A percentile compares a stretch with the other conserved stretches of the same genome.
Evolutionary conservation across 2,888 invertebrate genomes (phyloP).

Genomic region (Gastracanthus pulcherrimus): DNA sequence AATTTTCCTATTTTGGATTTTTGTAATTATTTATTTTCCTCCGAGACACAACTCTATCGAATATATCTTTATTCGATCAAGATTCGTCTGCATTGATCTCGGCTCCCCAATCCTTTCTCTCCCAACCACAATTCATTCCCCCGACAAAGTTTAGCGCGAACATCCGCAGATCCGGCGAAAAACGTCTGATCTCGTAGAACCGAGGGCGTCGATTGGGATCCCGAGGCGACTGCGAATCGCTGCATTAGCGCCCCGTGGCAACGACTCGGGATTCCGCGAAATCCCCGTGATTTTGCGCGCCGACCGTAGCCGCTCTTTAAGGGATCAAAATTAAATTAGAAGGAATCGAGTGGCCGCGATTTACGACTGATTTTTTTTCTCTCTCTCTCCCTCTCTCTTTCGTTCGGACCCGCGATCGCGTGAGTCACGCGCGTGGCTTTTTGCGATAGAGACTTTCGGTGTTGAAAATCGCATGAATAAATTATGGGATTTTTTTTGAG

Average conservation of each 20-base stretch:
- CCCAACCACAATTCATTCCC: no score
- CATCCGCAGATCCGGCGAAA: background rate
- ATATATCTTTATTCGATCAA: no score
- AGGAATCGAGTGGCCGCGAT: slow-evolving; percentile 41
- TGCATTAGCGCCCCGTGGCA: slow-evolving; percentile 49
- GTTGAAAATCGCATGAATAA: no score
- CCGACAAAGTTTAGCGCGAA: no score
- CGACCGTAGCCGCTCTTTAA: slow-evolving; percentile 3
- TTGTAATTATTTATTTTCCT: no score
- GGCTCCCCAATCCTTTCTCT: no score
- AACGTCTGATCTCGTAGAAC: no score
- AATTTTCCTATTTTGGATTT: no score
- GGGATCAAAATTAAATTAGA: slow-evolving; percentile 57
- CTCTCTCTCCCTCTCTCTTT: background rate
- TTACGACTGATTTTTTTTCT: slow-evolving; percentile 43
- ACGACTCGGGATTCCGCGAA: slow-evolving; percentile 41
- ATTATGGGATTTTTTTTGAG: no score
- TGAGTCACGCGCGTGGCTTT: background rate
- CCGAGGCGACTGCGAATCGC: slow-evolving; percentile 49
- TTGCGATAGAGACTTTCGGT: no score
- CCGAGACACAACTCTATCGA: no score
- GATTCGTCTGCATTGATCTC: no score
- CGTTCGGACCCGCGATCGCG: background rate
- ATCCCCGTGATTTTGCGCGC: slow-evolving; percentile 28
- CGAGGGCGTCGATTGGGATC: background rate